Base-by-base conservation (phyloP, 2,113 vertebrate genomes). In the Thalassoma bifasciatum region DNA sequence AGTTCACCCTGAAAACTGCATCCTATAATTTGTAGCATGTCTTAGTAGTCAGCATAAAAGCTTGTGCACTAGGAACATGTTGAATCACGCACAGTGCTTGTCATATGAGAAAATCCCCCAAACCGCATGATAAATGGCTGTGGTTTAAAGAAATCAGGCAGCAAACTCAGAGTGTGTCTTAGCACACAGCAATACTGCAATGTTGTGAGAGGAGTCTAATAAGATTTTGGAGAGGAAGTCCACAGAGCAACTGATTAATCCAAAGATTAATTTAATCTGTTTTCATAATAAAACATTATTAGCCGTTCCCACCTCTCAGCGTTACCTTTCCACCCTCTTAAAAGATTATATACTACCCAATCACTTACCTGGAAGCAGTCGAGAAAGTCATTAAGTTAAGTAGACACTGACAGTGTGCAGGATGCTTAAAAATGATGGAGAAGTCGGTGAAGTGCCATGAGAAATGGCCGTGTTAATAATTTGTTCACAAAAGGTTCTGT, bases 381-480 rank as follows among this genome's bases (percentile, higher is more conserved):
- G 81, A 53, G 71, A 74, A 80, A 89, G 77, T 88, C 89, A 86
- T 89, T 90, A 90, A 88, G 63, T 81, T 72, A 90, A 89, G 85
- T 70, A 88, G 86, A 83, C 84, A 67, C 59, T 66, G 77, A 79
- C 72, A 69, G 56, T 65, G 64, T 68, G 78, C 38, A 21, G 53
- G 82, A 70, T 49, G 58, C 66, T 16, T 30, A 30, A 52, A 50
- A 79, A 82, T 36, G 75, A 72, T 44, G 67, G 84, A 74, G 79
- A 67, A 87, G 88, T 81, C 49, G 71, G 70, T 79, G 59, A 77
- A 81, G 81, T 80, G 81, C 81, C 83, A 84, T 72, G 82, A 87
- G 82, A 91, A 91, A 89, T 82, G 81, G 54, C 66, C 75, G 53
- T 70, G 82, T 86, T 90, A 91, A 91, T 89, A 85, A 91, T 84